Evolutionary conservation across 1,140 invertebrate species (phyloP).

Genomic region (Heliothis subflexa): DNA sequence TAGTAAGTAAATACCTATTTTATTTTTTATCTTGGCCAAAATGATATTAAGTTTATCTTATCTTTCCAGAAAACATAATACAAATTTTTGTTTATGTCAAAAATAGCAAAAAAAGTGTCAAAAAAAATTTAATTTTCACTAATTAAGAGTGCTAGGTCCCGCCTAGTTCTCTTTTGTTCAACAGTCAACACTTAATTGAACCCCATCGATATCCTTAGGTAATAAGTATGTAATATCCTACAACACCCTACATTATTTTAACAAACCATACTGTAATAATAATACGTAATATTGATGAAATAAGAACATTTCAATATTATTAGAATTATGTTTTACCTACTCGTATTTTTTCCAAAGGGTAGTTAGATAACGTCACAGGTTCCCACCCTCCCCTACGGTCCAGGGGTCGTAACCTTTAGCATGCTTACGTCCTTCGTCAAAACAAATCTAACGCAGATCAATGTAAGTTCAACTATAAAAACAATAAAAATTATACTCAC

Average conservation of each 20-base stretch:
- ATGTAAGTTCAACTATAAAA: conserved; percentile 53
- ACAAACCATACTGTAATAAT: background rate
- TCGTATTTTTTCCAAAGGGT: conserved; percentile 54
- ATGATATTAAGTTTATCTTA: too few species aligned
- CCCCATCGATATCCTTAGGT: too few species aligned
- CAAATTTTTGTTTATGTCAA: too few species aligned
- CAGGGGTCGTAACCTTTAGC: conserved; percentile 76
- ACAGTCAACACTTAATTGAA: too few species aligned
- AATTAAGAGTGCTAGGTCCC: too few species aligned
- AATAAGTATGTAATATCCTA: too few species aligned
- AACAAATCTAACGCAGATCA: conserved; percentile 69
- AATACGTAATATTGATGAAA: background rate
- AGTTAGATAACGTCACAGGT: conserved; percentile 71
- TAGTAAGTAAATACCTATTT: too few species aligned
- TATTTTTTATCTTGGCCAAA: too few species aligned
- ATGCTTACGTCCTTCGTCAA: conserved; percentile 55
- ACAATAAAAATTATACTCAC: conserved; percentile 67
- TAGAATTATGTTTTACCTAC: conserved; percentile 42
- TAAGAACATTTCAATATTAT: conserved; percentile 16
- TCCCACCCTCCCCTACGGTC: conserved; percentile 57
- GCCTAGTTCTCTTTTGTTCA: too few species aligned
- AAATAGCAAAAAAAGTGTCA: too few species aligned
- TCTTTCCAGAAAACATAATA: too few species aligned
- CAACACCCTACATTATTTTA: background rate
- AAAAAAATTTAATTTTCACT: too few species aligned